phyloP scores from a whole-genome alignment of 2,113 vertebrate species.

The mouse (Mus musculus) region DNA sequence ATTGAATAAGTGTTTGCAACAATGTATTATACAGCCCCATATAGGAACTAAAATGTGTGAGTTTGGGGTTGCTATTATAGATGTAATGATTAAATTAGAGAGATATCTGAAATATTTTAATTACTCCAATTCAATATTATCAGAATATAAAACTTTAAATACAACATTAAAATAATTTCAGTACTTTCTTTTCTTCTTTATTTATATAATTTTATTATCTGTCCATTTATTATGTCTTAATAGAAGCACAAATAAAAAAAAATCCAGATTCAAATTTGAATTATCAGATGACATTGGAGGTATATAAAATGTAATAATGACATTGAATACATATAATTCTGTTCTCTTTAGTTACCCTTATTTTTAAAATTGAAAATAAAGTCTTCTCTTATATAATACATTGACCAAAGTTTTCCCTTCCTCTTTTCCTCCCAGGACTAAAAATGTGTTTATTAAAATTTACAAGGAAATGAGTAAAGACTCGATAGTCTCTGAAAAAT shows the following conservation, averaged over 20 bases:
- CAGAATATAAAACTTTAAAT: not conserved
- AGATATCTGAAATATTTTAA: not conserved
- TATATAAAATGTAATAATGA: too few species aligned
- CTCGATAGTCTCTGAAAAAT: not conserved
- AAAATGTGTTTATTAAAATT: not conserved
- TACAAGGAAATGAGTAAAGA: not conserved
- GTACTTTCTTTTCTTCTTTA: not conserved
- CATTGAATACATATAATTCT: not conserved
- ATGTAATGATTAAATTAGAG: not conserved
- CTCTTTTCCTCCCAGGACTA: not conserved
- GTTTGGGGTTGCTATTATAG: not conserved
- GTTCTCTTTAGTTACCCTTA: not conserved
- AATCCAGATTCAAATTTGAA: slow-evolving; percentile 1
- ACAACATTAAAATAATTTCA: not conserved
- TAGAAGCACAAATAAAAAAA: not conserved
- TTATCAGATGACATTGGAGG: not conserved
- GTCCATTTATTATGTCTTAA: not conserved
- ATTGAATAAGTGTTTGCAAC: not conserved
- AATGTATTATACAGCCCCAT: not conserved
- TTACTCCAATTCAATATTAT: not conserved
- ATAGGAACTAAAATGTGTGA: not conserved
- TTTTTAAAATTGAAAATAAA: not conserved
- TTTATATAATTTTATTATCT: not conserved
- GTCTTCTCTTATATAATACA: not conserved
- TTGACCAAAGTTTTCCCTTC: too few species aligned